Conservation (phyloP, 1,140 invertebrate species). For the Gonatopus flavifemur region DNA sequence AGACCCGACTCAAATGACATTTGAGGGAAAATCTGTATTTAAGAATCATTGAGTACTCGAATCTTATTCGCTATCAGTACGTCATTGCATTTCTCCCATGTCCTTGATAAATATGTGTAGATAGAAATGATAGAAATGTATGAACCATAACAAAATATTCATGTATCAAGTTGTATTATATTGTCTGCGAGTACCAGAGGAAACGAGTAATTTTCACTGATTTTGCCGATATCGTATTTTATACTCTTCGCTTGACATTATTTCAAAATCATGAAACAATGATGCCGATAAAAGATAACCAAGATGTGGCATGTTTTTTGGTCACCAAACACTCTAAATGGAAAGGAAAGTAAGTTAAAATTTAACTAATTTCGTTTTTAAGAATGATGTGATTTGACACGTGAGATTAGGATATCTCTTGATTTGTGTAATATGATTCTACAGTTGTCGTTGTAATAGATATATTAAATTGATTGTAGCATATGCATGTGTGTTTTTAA, state of each 20-base stretch:
- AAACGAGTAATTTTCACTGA: slow-evolving; percentile 16
- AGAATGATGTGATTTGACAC: no score
- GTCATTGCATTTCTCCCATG: slow-evolving; percentile 1
- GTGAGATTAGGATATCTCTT: no score
- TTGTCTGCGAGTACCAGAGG: slow-evolving; percentile 20
- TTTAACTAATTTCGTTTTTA: slow-evolving; percentile 4
- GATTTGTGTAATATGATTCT: no score
- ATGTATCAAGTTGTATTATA: slow-evolving; percentile 17
- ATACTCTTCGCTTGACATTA: slow-evolving; percentile 7
- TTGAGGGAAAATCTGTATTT: slow-evolving; percentile 24
- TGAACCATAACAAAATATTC: slow-evolving; percentile 25
- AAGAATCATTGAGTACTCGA: slow-evolving; percentile 6
- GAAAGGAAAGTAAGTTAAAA: slow-evolving; percentile 83
- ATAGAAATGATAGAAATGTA: no score
- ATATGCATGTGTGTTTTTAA: no score
- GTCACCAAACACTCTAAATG: slow-evolving; percentile 96
- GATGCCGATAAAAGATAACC: slow-evolving; percentile 84
- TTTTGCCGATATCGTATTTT: slow-evolving; percentile 20
- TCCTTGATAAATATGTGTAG: no score
- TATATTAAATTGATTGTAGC: no score
- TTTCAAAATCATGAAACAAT: slow-evolving; percentile 66
- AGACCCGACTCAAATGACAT: slow-evolving; percentile 31
- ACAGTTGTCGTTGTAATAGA: no score
- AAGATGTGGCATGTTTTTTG: slow-evolving; percentile 90
- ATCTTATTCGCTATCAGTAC: slow-evolving; percentile 8